Evolutionary conservation across 1,140 invertebrate species (phyloP), one percentile per base, ranked within the genome.

Genomic region (Solen grandis): DNA sequence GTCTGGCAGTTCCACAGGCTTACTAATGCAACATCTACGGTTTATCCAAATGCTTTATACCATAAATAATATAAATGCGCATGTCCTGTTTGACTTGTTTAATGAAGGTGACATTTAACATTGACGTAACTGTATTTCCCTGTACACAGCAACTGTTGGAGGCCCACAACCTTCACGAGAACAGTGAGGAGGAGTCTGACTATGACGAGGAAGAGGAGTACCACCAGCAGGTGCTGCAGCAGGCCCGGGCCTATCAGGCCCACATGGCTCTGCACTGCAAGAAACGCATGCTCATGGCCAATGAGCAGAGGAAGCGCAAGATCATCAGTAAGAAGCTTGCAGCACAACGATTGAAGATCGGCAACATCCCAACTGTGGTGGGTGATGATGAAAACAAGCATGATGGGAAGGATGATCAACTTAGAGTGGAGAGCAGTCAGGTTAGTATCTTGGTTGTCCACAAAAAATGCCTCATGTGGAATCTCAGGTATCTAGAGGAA

Each of bases 101-200:
- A n/a, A n/a, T n/a, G n/a, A n/a, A n/a, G n/a, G n/a, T n/a, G n/a
- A n/a, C n/a, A n/a, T n/a, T n/a, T n/a, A n/a, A n/a, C n/a, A n/a
- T n/a, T n/a, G n/a, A n/a, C n/a, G n/a, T n/a, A n/a, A n/a, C n/a
- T n/a, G n/a, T n/a, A n/a, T n/a, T n/a, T n/a, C n/a, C n/a, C 41
- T 46, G 22, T 60, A 41, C 19, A 62, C 84, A 82, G 50, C 55
- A 73, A 3, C 19, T 41, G 31, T 35, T 72, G 29, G 46, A 77
- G 38, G 77, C 54, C 22, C 65, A 63, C 27, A 29, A 65, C 50
- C 16, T 46, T 13, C 60, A 83, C 29, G 84, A 35, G 2, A 36
- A 86, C 35, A 88, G 87, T 83, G 89, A 89, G n/a, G 87, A 87
- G 31, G 86, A 86, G 35, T 88, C 88, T 5, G 87, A 90, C 5